Conservation (phyloP, 2,113 vertebrate species). For the Aphelocoma coerulescens region DNA sequence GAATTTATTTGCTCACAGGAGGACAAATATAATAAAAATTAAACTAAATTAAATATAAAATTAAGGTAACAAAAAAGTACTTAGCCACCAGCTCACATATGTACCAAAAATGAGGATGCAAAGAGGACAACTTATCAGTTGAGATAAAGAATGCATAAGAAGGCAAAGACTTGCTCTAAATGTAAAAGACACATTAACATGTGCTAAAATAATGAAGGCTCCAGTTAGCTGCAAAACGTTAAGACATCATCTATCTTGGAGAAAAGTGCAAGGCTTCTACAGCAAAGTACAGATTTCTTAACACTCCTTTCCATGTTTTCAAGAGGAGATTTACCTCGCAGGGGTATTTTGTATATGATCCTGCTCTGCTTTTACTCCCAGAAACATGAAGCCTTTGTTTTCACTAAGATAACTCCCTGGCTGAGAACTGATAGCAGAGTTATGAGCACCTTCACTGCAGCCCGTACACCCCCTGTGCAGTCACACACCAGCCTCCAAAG, state of each 20-base stretch:
- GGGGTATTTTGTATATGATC: background rate
- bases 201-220: background rate
- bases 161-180: background rate
- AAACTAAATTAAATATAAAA: background rate
- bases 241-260: background rate
- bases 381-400: background rate
- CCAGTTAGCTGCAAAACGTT: accelerated
- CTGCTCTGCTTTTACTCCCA: background rate
- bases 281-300: background rate
- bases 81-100: background rate
- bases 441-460: background rate
- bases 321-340: background rate
- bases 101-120: background rate
- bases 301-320: background rate
- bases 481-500: background rate
- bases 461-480: background rate
- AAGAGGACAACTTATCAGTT: background rate
- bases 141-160: background rate
- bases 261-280: background rate
- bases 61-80: background rate
- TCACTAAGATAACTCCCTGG: background rate
- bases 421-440: background rate
- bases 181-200: background rate
- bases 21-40: background rate
- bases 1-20: background rate